Conservation (phyloP, 2,888 invertebrate species). For the Branchellion lobata region DNA sequence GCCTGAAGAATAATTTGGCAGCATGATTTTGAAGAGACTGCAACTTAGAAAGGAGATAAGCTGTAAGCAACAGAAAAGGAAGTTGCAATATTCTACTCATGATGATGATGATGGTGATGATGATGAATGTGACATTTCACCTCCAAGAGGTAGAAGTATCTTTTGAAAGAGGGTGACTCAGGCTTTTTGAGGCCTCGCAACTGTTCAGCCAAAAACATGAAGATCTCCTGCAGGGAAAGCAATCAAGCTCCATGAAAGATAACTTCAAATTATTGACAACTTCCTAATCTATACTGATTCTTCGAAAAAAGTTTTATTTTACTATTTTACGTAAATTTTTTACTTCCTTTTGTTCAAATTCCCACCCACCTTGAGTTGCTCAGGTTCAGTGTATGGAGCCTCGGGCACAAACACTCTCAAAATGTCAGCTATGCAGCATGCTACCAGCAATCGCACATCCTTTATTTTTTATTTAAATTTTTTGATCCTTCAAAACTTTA, state of each 20-base stretch:
- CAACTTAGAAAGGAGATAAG: too few relatives aligned
- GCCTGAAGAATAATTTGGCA: too few relatives aligned
- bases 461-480: too few relatives aligned
- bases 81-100: too few relatives aligned
- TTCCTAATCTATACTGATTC: too few relatives aligned
- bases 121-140: slow-evolving; percentile 53
- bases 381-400: slow-evolving; percentile 92
- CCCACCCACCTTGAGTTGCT: slow-evolving; percentile 80
- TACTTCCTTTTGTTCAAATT: too few relatives aligned
- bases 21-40: too few relatives aligned
- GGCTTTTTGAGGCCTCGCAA: slow-evolving; percentile 89
- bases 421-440: slow-evolving; percentile 95
- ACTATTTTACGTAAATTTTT: too few relatives aligned
- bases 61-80: too few relatives aligned
- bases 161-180: slow-evolving; percentile 92
- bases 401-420: slow-evolving; percentile 94
- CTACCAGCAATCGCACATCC: slow-evolving; percentile 89
- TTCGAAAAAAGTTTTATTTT: too few relatives aligned
- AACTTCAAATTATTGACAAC: slow-evolving; percentile 27
- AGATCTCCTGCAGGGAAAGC: slow-evolving; percentile 64
- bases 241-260: slow-evolving; percentile 20
- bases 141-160: slow-evolving; percentile 93
- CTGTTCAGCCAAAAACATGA: slow-evolving; percentile 90
- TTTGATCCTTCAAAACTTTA: too few relatives aligned
- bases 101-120: too few relatives aligned